phyloP scores from a whole-genome alignment of 2,113 vertebrate genomes.

The Caloenas nicobarica region DNA sequence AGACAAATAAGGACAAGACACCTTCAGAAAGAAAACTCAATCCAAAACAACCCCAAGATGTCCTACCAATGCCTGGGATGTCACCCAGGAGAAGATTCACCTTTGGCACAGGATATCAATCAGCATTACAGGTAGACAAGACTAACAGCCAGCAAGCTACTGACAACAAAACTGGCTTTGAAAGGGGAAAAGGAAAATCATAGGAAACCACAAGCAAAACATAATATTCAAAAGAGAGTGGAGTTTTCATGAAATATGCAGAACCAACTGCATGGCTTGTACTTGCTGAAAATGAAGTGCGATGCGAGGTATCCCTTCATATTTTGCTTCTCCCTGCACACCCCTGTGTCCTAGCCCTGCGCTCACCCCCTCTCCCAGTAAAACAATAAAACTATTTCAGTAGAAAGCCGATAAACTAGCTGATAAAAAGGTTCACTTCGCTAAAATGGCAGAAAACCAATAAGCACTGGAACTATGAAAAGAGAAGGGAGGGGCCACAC shows the following conservation, averaged over 20 bases:
- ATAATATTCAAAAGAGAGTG: background rate
- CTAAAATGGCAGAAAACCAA: constrained; percentile 34
- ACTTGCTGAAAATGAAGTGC: accelerated
- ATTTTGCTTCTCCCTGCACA: background rate
- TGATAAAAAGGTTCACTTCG: background rate
- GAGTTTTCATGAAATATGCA: background rate
- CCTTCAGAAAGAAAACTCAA: background rate
- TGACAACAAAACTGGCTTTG: background rate
- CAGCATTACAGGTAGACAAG: background rate
- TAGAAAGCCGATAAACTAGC: background rate
- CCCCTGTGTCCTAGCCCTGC: background rate
- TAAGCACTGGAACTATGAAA: background rate
- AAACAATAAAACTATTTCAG: background rate
- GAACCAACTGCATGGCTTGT: background rate
- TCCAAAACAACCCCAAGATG: background rate
- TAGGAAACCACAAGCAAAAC: background rate
- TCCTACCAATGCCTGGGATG: background rate
- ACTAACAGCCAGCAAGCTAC: background rate
- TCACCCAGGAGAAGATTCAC: background rate
- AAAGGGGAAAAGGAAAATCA: background rate
- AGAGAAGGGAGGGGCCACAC: background rate
- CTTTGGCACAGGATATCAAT: background rate
- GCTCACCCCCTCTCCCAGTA: accelerated
- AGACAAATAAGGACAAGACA: background rate
- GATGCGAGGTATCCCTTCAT: background rate